Evolutionary conservation across 2,888 invertebrate genomes (phyloP).

Genomic region (Euphydryas editha): DNA sequence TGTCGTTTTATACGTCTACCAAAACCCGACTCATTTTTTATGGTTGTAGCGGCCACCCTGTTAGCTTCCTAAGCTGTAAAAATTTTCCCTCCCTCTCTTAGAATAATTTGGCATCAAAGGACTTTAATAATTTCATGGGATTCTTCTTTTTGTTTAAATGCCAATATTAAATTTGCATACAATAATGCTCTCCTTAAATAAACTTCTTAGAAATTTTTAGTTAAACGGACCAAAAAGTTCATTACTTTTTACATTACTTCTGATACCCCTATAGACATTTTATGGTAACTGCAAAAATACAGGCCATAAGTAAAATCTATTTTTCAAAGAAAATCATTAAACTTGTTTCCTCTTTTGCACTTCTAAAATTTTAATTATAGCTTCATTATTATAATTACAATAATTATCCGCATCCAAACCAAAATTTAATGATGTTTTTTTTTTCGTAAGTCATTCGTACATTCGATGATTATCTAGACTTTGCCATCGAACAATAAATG

Average conservation of each 20-base stretch:
- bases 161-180: conserved; percentile 40
- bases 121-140: conserved; percentile 40
- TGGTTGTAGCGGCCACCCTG: conserved; percentile 38
- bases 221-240: background rate
- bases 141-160: conserved; percentile 40
- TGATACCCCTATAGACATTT: background rate
- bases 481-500: conserved; percentile 25
- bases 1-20: conserved; percentile 39
- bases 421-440: conserved; percentile 21
- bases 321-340: background rate
- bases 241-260: background rate
- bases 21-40: conserved; percentile 43
- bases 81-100: conserved; percentile 43
- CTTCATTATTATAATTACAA: background rate
- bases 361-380: conserved; percentile 7
- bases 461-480: conserved; percentile 31
- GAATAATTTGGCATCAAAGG: conserved; percentile 45
- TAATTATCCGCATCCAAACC: conserved; percentile 7
- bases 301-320: background rate
- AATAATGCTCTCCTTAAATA: conserved; percentile 10
- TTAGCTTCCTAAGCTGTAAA: conserved; percentile 45
- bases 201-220: background rate
- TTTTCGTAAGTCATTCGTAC: conserved; percentile 7
- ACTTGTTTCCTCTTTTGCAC: conserved; percentile 4
- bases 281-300: background rate